Evolutionary conservation across 2,797 vertebrate species (phyloP), one percentile per base, ranked within the genome.

Genomic region (Hyperoplus lanceolatus): DNA sequence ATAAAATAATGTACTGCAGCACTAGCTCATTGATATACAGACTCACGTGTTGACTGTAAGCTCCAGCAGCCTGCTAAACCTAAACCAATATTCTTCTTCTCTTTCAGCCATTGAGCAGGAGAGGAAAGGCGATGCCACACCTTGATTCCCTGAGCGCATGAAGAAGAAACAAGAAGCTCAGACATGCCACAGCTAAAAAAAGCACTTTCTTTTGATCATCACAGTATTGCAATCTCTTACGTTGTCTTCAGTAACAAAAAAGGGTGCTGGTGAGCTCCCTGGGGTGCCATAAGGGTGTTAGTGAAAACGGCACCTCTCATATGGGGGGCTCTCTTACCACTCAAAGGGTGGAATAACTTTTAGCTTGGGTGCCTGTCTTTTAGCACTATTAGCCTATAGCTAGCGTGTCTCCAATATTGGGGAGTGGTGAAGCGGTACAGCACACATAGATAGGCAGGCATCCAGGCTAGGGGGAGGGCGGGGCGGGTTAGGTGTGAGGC

Each of bases 21-120:
- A 73, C 90, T 79, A 90, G 84, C 87, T 56, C 50, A n/a, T 21
- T 59, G 59, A 73, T 61, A 12, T 16, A 69, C 38, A 59, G 43
- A 69, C 64, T 63, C 6, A 15, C 18, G 7, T 13, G 43, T 63
- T 55, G 63, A 55, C 54, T 29, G 8, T 29, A n/a, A 18, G 11
- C 39, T 6, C 55, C 51, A 43, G 41, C 29, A 43, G 11, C 39
- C 65, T 55, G 51, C 72, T 73, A 57, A 29, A 79, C 68, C 59
- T 62, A 64, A 62, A 4, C 15, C 59, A 29, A 0, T 82, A 50
- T 61, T 45, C 15, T 50, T 56, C 56, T 86, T 51, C 64, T 77
- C 68, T 92, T 90, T 15, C 93, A 96, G 95, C 94, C 75, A 96
- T 96, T 21, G 95, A 96, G 80, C 95, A 96, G 80, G 95, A 96